These are phyloP conservation scores for Ernsta delagoae DNA, from an alignment of 2,888 invertebrate genomes.

Conservation along the genomic window DNA sequence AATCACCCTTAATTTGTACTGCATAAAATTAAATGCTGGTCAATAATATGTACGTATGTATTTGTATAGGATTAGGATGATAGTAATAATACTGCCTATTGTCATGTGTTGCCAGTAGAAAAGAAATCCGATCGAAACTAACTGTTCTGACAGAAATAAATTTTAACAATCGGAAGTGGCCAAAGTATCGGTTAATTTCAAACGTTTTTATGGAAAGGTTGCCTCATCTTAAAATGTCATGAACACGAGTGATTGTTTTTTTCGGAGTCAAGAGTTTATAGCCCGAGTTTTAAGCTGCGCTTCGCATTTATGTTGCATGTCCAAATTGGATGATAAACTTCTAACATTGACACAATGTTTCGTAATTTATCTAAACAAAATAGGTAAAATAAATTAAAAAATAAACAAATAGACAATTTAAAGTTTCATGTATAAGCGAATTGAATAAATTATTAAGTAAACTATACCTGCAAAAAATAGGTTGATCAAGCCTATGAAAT, in stretches of 20 bases:
- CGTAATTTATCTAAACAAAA: too few species aligned
- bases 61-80: conserved; percentile 30
- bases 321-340: too few species aligned
- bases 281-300: neutral
- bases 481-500: too few species aligned
- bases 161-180: neutral
- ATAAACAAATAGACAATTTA: too few species aligned
- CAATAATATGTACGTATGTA: conserved; percentile 25
- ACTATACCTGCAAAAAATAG: too few species aligned
- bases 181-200: conserved; percentile 3
- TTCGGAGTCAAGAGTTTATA: neutral
- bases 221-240: neutral
- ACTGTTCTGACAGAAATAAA: neutral
- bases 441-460: too few species aligned
- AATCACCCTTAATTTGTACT: conserved; percentile 23
- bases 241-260: neutral
- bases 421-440: too few species aligned
- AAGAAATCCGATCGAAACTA: neutral
- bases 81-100: conserved; percentile 27
- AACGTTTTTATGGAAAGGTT: neutral
- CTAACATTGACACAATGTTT: too few species aligned
- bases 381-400: too few species aligned
- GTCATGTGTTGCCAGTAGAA: conserved; percentile 30
- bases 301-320: too few species aligned
- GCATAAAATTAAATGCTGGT: conserved; percentile 33